Evolutionary conservation across 2,797 vertebrate species (phyloP).

Genomic region (Rhinatrema bivittatum): DNA sequence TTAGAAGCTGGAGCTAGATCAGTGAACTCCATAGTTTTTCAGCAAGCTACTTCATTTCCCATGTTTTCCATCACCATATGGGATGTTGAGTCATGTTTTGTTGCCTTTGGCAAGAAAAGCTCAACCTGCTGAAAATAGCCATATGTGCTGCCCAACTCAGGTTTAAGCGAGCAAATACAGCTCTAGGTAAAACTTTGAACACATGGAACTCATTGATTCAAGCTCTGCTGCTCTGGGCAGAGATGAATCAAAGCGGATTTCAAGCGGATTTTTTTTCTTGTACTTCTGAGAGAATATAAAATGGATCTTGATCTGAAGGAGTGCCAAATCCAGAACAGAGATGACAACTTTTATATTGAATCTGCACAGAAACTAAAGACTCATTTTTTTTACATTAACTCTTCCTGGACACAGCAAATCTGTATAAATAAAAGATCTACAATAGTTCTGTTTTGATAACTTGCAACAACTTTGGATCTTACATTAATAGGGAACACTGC

Average conservation of each 20-base stretch:
- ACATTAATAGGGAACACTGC: conserved; percentile 19
- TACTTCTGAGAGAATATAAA: background rate
- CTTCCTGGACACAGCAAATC: too few species aligned
- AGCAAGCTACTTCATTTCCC: conserved; percentile 9
- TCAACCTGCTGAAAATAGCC: conserved; percentile 23
- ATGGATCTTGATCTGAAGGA: background rate
- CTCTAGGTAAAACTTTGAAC: conserved; percentile 13
- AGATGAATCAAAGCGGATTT: background rate
- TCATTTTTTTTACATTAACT: conserved; percentile 10
- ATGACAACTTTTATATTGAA: background rate
- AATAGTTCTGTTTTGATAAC: too few species aligned
- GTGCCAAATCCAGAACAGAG: background rate
- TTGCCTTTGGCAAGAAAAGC: conserved; percentile 22
- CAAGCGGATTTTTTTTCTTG: background rate
- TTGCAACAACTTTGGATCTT: conserved; percentile 9
- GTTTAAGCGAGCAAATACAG: conserved; percentile 6
- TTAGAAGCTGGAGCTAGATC: background rate
- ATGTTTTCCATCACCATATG: conserved; percentile 4
- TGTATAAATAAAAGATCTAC: too few species aligned
- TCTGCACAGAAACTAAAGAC: conserved; percentile 5
- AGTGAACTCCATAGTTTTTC: conserved; percentile 7
- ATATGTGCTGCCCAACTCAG: background rate
- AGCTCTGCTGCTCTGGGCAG: conserved; percentile 1
- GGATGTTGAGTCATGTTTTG: conserved; percentile 8
- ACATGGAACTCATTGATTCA: conserved; percentile 11